Base-by-base conservation (phyloP, 2,113 vertebrate genomes). In the Anhinga anhinga region DNA sequence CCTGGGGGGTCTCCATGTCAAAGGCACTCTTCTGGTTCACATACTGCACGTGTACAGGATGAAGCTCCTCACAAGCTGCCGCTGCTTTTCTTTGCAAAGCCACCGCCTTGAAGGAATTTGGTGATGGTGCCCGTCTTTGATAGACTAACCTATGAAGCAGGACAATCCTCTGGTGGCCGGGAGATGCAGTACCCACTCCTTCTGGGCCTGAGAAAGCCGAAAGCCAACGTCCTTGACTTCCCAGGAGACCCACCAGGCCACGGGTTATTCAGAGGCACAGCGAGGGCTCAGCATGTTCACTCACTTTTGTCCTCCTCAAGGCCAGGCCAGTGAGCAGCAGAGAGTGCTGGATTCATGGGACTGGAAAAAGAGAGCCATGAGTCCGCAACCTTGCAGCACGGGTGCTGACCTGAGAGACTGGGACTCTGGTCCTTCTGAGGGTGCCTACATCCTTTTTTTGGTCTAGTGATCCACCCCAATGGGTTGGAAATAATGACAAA, bases 401-500 rank as follows among this genome's bases (percentile, higher is more conserved):
- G 14, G 32, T 74, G 47, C 30, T 83, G 92, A 97, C 85, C 88
- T 86, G 76, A 53, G 40, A 85, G 44, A 74, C 32, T 62, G 45
- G 34, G 45, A 81, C 69, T 93, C 14, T 32, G 58, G 67, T 92
- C 67, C 50, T 76, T 97, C 79, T 90, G 82, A 93, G 90, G 71
- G 85, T 88, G 87, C 62, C 82, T 90, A 13, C 1, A 1, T 88
- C 95, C 81, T 93, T 85, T 94, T 92, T 91, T 82, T 73, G 91
- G 96, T 91, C 78, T 77, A 90, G 66, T 50, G 71, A 95, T 94
- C 84, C 94, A 96, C 58, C 78, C 87, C 93, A 87, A 59, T 70
- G 86, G 58, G n/a, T 29, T 96, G 93, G 90, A 97, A 97, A 96
- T 97, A 91, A 96, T 86, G 91, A 94, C 84, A 96, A 95, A 93